Evolutionary conservation across 1,140 invertebrate species (phyloP), one percentile per base, ranked within the genome.

Genomic region (Anoplolepis gracilipes): DNA sequence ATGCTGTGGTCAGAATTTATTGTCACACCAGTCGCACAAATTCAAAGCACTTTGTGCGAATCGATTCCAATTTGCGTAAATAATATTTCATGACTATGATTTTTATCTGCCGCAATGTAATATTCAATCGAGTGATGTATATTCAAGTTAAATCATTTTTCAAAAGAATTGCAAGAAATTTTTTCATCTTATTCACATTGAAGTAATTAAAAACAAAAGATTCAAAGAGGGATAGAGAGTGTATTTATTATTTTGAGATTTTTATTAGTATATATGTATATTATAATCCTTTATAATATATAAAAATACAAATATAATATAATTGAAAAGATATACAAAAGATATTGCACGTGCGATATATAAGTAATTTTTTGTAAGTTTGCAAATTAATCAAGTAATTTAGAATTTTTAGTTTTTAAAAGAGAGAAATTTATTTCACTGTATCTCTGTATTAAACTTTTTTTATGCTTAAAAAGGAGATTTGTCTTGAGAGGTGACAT

Each of bases 51-150:
- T 46, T 86, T 73, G 76, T 82, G 82, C 86, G 81, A 90, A 90
- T 88, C 88, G 87, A 62, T 64, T 85, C 85, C 57, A 36, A 86
- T 88, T 72, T 81, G 90, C 79, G 89, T 86, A 90, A 89, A 84
- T 90, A 76, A 77, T 88, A 75, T 87, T 84, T 75, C 62, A 85
- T 64, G 76, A 76, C 22, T 70, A 88, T 73, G 88, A 91, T 90
- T 90, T 76, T 85, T 88, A 91, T 91, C 87, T 91, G 73, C 77
- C 59, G 81, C 78, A 79, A 91, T 91, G 85, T 91, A 88, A 91
- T 90, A 85, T 91, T 91, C 86, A 91, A 86, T 85, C 19, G 3
- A 64, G 7, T 65, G 19, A 65, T 30, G 46, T 30, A 70, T 46
- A 25, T 69, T 19, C 10, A 70, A 70, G 11, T 19, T 46, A 70